Evolutionary conservation across 1,140 invertebrate species (phyloP), one percentile per base, ranked within the genome.

Genomic region (Planococcus citri): DNA sequence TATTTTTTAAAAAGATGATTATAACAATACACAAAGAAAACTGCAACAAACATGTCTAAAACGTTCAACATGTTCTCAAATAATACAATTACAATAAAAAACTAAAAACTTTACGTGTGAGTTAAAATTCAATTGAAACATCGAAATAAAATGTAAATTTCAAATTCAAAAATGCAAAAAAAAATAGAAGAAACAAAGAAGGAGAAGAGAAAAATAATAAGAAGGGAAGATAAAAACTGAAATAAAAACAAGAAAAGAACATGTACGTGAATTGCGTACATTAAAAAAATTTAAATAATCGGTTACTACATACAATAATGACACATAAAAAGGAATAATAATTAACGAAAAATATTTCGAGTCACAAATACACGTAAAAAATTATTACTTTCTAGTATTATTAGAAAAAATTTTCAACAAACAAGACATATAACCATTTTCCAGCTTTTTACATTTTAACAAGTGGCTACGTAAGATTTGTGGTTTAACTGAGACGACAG

Each of bases 371-470:
- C 9, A 64, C 60, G 25, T 25, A 64, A 64, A 64, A 64, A 25
- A 14, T 64, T n/a, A n/a, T n/a, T 27, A 64, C 25, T 64, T 64
- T 64, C 60, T 64, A 64, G 25, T 24, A 27, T 64, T 64, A 64
- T 64, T 64, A 25, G 60, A 64, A 27, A 64, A 64, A 64, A 64
- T 64, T 64, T 64, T 64, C 25, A 64, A 27, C 24, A 64, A 64
- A 27, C 24, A 27, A 64, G 60, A 64, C 60, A 64, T 64, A 20
- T 64, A 64, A 25, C 60, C 60, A 17, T 64, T 64, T 64, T 64
- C 60, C 17, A 64, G 22, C 17, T 64, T 64, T 64, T 64, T 64
- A 64, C 60, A 64, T 64, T 64, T 64, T 64, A 64, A 25, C 22
- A 64, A 64, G 20, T 64, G 60, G 25, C 60, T 64, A 27, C 60